phyloP scores from a whole-genome alignment of 1,140 invertebrate species.

The Scaptomyza graminum region DNA sequence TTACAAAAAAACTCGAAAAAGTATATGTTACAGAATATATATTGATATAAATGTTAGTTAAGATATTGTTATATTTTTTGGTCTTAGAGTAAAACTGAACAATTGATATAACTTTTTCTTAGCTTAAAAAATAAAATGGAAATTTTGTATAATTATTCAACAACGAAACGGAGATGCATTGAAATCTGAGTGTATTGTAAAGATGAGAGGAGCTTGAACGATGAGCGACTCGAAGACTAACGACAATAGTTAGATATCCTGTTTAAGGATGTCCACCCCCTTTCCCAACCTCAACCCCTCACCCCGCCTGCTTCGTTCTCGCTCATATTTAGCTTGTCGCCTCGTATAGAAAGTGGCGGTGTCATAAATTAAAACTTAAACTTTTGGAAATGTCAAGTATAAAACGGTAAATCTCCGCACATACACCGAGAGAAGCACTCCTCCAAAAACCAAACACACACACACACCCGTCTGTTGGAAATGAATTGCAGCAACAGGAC shows the following conservation, averaged over 20 bases:
- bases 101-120: too few species aligned
- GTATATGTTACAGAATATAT: too few species aligned
- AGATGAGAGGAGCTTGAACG: slow-evolving; percentile 19
- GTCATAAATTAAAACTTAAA: slow-evolving; percentile 84
- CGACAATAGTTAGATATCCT: slow-evolving; percentile 75
- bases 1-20: too few species aligned
- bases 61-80: too few species aligned
- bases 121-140: too few species aligned
- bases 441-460: slow-evolving; percentile 50
- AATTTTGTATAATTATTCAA: too few species aligned
- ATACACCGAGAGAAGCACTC: slow-evolving; percentile 41
- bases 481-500: slow-evolving; percentile 69
- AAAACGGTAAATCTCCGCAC: slow-evolving; percentile 83
- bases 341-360: slow-evolving; percentile 80
- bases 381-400: slow-evolving; percentile 84
- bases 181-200: slow-evolving; percentile 25
- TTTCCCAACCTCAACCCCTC: not conserved
- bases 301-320: slow-evolving; percentile 36
- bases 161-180: too few species aligned
- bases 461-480: slow-evolving; percentile 63
- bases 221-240: slow-evolving; percentile 41
- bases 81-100: too few species aligned
- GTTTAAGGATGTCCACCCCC: slow-evolving; percentile 59
- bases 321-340: slow-evolving; percentile 79
- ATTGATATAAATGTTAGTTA: too few species aligned